Evolutionary conservation across 53 echinoderm and acorn worm genomes (phyloP).

Genomic region (Pentamera pediparva): DNA sequence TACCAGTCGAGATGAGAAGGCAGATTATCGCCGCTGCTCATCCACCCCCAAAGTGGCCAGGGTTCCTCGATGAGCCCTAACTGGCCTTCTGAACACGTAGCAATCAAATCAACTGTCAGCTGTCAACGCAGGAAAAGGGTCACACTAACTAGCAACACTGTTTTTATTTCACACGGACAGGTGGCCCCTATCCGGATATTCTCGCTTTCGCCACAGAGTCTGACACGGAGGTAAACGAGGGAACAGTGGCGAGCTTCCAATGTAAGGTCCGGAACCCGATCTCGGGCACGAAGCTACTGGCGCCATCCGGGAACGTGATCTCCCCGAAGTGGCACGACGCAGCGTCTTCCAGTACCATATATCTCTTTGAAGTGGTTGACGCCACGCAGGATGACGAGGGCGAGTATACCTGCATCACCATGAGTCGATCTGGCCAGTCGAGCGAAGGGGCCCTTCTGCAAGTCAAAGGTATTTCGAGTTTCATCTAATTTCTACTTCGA

Average conservation of each 20-base stretch:
- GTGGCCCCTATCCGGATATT: slow-evolving; percentile 1
- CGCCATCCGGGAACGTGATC: not conserved
- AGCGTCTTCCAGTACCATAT: not conserved
- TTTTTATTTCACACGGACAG: not conserved
- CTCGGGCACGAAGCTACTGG: not conserved
- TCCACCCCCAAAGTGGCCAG: no score
- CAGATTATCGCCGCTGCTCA: no score
- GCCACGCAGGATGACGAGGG: slow-evolving; percentile 30
- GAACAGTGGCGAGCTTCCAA: not conserved
- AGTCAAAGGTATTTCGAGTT: slow-evolving; percentile 54
- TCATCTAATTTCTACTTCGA: no score
- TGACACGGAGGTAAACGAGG: not conserved
- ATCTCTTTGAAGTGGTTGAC: not conserved
- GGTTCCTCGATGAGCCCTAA: no score
- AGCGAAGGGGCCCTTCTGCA: slow-evolving; percentile 12
- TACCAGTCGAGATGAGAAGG: no score
- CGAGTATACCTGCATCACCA: slow-evolving; percentile 51
- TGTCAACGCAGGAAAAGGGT: no score
- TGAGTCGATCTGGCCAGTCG: slow-evolving; percentile 41
- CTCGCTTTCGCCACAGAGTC: not conserved
- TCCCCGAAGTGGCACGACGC: not conserved
- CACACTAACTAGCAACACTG: no score
- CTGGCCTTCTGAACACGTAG: no score
- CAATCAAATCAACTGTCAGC: no score
- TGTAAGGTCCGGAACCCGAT: slow-evolving; percentile 7